A percentile compares a stretch with the other conserved stretches of the same genome.
phyloP scores from a whole-genome alignment of 2,888 invertebrate species.

The Hoplodrina blanda region DNA sequence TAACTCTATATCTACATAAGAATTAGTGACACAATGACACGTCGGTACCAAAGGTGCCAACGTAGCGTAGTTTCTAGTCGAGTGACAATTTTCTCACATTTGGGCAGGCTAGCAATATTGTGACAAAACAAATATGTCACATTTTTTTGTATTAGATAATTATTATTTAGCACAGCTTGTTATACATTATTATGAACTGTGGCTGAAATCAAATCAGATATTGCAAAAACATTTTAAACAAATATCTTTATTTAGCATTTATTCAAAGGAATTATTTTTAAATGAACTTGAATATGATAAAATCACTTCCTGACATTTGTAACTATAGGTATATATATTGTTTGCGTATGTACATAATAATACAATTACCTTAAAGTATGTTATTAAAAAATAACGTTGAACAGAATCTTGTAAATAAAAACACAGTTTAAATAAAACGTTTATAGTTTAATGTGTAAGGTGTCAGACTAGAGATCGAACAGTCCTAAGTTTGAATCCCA shows the following conservation, averaged over 20 bases:
- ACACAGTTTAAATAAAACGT: not conserved
- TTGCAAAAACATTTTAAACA: not conserved
- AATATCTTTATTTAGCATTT: not conserved
- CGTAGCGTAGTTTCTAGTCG: constrained; percentile 7
- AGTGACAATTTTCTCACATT: constrained; percentile 11
- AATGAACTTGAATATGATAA: not conserved
- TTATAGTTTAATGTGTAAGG: not conserved
- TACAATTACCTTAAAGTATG: constrained; percentile 5
- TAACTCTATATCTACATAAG: constrained; percentile 30
- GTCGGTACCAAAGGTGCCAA: not conserved
- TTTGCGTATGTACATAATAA: constrained; percentile 33
- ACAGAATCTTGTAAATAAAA: not conserved
- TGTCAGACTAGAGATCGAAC: not conserved
- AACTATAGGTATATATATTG: too few species aligned
- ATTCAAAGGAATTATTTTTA: not conserved
- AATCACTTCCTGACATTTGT: not conserved
- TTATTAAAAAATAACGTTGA: not conserved
- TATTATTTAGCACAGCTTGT: not conserved
- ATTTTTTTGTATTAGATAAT: not conserved
- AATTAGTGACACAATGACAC: constrained; percentile 18
- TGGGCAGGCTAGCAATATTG: constrained; percentile 1
- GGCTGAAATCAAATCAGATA: too few species aligned
- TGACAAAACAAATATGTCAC: not conserved
- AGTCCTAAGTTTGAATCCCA: not conserved
- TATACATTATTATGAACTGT: not conserved